Evolutionary conservation across 2,113 vertebrate species (phyloP).

Genomic region (Tupaia tana): DNA sequence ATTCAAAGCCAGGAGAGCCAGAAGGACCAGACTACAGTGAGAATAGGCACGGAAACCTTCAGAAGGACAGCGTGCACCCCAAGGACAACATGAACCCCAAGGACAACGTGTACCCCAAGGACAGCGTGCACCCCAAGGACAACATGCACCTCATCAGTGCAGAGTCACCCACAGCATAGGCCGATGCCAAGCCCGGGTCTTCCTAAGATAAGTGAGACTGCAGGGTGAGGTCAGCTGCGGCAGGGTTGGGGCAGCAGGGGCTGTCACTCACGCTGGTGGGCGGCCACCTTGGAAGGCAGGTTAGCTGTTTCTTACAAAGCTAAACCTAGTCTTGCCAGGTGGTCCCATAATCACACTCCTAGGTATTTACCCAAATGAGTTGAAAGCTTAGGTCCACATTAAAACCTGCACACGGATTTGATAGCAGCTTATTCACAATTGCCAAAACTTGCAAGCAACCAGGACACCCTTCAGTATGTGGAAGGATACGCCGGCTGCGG

Average conservation of each 20-base stretch:
- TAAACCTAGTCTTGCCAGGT: background rate
- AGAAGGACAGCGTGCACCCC: rapidly evolving
- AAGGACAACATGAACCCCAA: background rate
- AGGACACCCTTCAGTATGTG: background rate
- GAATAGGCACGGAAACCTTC: background rate
- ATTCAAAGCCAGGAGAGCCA: background rate
- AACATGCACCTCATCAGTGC: background rate
- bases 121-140: no score
- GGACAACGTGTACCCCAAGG: no score
- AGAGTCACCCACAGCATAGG: background rate
- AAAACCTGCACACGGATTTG: background rate
- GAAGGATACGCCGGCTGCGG: background rate
- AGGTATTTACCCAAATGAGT: background rate
- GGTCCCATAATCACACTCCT: background rate
- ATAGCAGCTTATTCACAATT: background rate
- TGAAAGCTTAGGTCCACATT: background rate
- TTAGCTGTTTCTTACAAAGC: background rate
- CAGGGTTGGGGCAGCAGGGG: no score
- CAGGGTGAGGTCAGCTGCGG: no score
- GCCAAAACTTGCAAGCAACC: background rate
- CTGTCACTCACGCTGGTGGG: background rate
- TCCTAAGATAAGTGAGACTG: no score
- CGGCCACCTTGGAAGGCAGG: background rate
- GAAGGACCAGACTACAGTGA: no score
- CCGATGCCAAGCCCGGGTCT: no score